phyloP scores from a whole-genome alignment of 1,140 invertebrate genomes.

The Ephestia elutella region DNA sequence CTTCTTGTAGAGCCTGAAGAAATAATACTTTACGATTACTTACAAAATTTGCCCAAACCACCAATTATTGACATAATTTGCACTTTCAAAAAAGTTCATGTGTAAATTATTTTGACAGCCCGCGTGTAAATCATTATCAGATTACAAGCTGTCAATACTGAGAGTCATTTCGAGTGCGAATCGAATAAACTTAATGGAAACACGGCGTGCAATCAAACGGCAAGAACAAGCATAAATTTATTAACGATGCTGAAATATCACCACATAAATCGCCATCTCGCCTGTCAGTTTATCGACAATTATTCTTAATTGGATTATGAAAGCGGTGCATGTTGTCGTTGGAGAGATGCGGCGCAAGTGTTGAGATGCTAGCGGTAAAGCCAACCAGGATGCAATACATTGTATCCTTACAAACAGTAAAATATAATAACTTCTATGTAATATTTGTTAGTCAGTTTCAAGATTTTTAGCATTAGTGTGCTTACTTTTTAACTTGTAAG shows the following conservation, averaged over 20 bases:
- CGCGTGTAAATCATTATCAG: slow-evolving; percentile 32
- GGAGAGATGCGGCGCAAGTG: slow-evolving; percentile 16
- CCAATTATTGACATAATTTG: slow-evolving; percentile 3
- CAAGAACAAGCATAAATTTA: slow-evolving; percentile 72
- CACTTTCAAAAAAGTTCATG: background rate
- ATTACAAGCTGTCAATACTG: slow-evolving; percentile 49
- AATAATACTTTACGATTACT: no score
- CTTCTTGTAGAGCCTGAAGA: no score
- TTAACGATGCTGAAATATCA: slow-evolving; percentile 72
- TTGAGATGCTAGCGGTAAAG: slow-evolving; percentile 19
- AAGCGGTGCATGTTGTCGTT: slow-evolving; percentile 49
- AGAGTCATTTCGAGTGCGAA: slow-evolving; percentile 39
- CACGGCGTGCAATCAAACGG: slow-evolving; percentile 63
- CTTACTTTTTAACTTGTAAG: no score
- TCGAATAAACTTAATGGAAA: slow-evolving; percentile 65
- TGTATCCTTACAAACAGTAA: no score
- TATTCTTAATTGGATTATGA: slow-evolving; percentile 74
- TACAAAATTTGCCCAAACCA: no score
- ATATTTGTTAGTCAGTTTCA: no score
- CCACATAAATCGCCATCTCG: slow-evolving; percentile 69
- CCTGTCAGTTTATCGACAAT: slow-evolving; percentile 73
- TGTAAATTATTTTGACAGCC: slow-evolving; percentile 23
- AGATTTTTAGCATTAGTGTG: no score
- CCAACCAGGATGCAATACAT: background rate
- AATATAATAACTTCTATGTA: no score